Base-by-base conservation (phyloP, 1,140 invertebrate species). In the Temnothorax longispinosus region DNA sequence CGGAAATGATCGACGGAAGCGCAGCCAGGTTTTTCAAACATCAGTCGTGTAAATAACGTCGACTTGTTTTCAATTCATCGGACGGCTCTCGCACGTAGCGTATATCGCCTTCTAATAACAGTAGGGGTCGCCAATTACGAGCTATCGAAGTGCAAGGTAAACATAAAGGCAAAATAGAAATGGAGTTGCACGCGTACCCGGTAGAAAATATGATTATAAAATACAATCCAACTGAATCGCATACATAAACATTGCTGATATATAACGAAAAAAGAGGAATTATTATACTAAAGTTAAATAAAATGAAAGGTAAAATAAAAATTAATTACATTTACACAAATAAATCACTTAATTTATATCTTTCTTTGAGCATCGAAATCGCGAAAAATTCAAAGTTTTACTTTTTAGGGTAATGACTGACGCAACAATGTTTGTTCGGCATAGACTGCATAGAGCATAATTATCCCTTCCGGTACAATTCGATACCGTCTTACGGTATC, bases 1-100 rank as follows among this genome's bases (percentile, higher is more conserved):
- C 69, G 80, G 80, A 60, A 75, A 13, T 69, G 64, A 71, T 81
- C 77, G 64, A 15, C 69, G 80, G 56, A 75, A 75, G 44, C 27
- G 18, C n/a, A 38, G 54, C 32, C 41, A 54, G 52, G 32, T 60
- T 84, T 84, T 75, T 60, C 80, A 84, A 84, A 84, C 80, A 50
- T 18, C 80, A 44, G 2, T 75, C 44, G 69, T 60, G 69, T 84
- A 84, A 84, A 84, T 84, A 84, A 84, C 67, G 41, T 60, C 69
- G 69, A 56, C 69, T 84, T 75, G 80, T 84, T 84, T 72, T 84
- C 69, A 47, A 84, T 84, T 84, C 69, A 60, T 62, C 54, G 41
- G 38, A 10, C 54, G 52, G 41, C 41, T 81, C 64, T 81, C 50
- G 47, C 7, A 8, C 35, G 32, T 69, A 58, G 52, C 41, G 18